Base-by-base conservation (phyloP, 2,888 invertebrate species). In the Agrochola macilenta region DNA sequence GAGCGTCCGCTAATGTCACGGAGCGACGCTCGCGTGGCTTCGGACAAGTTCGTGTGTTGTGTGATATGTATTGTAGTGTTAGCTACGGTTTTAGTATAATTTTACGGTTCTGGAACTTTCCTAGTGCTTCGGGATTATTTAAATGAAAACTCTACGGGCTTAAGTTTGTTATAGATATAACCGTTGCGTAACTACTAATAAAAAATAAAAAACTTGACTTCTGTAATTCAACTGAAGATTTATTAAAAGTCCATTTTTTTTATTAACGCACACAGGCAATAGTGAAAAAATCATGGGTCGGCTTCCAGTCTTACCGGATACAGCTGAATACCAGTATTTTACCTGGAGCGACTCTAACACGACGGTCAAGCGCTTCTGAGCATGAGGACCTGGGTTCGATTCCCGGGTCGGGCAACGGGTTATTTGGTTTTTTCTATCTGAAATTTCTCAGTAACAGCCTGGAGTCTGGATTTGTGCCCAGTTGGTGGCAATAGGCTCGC, bases 1-100 rank as follows among this genome's bases (percentile, higher is more conserved):
- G 78, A 81, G 72, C 81, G 60, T 78, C 65, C 82, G 69, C 86
- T 88, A 86, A 87, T 87, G 89, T 86, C 85, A 89, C 86, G 86
- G 84, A 43, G 76, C 71, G 74, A 66, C 73, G 84, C 87, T 64
- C 76, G 64, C 83, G 71, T 72, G 77, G 58, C 66, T 85, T 79
- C 77, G 75, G 74, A 60, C 66, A 71, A 69, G 71, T 78, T 58
- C 26, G 57, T 35, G 63, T 77, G 78, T 78, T 74, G 49, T 83
- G 73, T 85, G 82, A 81, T 84, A 69, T 66, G 61, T 61, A 46
- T n/a, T 64, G 54, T 57, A 39, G 30, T 57, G n/a, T 63, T 65
- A 30, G 64, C 60, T 23, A 23, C 30, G 35, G 63, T 52, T 74
- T 71, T 46, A 65, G 14, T 54, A 43, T 57, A 43, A 78, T 66